A percentile compares a stretch with the other conserved stretches of the same genome.
Evolutionary conservation across 2,113 vertebrate species (phyloP).

Genomic region (Pseudorhombus dupliciocellatus): DNA sequence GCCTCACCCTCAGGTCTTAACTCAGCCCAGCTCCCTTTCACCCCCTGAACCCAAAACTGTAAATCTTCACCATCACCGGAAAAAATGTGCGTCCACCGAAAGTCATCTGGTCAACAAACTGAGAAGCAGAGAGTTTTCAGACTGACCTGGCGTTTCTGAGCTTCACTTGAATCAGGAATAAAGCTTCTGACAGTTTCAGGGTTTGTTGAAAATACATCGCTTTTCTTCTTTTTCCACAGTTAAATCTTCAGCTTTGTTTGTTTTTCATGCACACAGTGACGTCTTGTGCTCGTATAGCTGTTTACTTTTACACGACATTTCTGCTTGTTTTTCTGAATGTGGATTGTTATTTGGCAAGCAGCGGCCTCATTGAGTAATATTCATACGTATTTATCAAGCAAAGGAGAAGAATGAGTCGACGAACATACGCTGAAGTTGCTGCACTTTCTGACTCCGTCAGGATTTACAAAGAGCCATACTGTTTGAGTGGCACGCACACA

Average conservation of each 20-base stretch:
- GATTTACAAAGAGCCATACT: slow-evolving; percentile 4
- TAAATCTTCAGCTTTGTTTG: slow-evolving; percentile 22
- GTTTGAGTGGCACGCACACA: slow-evolving; percentile 4
- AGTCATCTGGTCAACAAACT: slow-evolving; percentile 10
- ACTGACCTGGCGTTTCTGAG: slow-evolving; percentile 1
- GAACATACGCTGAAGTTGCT: neutral
- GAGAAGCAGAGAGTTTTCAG: neutral
- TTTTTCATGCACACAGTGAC: slow-evolving; percentile 47
- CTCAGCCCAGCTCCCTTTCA: slow-evolving; percentile 48
- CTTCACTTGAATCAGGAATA: slow-evolving; percentile 14
- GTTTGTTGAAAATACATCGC: slow-evolving; percentile 15
- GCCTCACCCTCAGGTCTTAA: slow-evolving; percentile 54
- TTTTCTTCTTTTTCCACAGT: slow-evolving; percentile 9
- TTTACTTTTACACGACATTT: slow-evolving; percentile 46
- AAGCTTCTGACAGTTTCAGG: slow-evolving; percentile 22
- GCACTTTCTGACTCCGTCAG: too few relatives aligned
- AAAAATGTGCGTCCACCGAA: slow-evolving; percentile 16
- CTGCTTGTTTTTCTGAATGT: slow-evolving; percentile 30
- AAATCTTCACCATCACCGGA: slow-evolving; percentile 49
- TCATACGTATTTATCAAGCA: slow-evolving; percentile 30
- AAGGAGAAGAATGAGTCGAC: neutral
- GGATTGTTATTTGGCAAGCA: slow-evolving; percentile 41
- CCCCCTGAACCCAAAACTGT: slow-evolving; percentile 48
- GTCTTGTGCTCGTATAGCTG: slow-evolving; percentile 41
- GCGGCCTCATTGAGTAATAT: slow-evolving; percentile 30